Percentiles rank a stretch among this genome's conserved stretches.
Conservation (phyloP, 2,113 vertebrate species). For the Catharus bicknelli region DNA sequence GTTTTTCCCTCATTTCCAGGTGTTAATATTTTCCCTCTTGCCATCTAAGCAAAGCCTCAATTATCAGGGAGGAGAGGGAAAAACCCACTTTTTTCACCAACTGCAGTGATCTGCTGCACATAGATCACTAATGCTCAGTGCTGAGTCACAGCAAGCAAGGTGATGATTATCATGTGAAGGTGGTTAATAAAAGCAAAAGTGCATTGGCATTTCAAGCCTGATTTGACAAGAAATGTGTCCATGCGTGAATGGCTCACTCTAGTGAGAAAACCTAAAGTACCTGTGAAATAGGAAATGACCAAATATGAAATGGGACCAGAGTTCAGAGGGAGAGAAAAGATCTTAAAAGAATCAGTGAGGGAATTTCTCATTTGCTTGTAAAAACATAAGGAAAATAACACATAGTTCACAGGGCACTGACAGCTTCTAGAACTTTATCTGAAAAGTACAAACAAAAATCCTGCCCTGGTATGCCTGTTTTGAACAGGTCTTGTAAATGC, state of each 20-base stretch:
- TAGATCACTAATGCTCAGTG: constrained; percentile 2
- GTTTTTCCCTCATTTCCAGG: constrained; percentile 3
- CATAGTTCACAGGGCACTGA: background rate
- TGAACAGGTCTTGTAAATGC: background rate
- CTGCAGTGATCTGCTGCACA: constrained; percentile 9
- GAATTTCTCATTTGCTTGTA: background rate
- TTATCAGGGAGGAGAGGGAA: constrained; percentile 13
- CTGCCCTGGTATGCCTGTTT: background rate
- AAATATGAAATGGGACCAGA: background rate
- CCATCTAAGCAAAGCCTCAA: constrained; percentile 1
- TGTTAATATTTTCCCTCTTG: constrained; percentile 29
- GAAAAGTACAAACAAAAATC: background rate
- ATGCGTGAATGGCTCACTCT: constrained; percentile 17
- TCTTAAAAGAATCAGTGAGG: background rate
- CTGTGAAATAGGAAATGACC: constrained; percentile 10
- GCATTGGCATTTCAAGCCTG: constrained; percentile 70
- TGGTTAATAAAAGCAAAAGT: constrained; percentile 55
- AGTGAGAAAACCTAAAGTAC: constrained; percentile 22
- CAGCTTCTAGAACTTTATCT: background rate
- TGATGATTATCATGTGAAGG: constrained; percentile 25
- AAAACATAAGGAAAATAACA: background rate
- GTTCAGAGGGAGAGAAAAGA: background rate
- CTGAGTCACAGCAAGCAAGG: constrained; percentile 48
- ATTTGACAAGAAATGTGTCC: constrained; percentile 50
- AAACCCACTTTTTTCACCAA: background rate